phyloP scores from a whole-genome alignment of 2,797 vertebrate genomes.

The Mormyrus proboscirostris region DNA sequence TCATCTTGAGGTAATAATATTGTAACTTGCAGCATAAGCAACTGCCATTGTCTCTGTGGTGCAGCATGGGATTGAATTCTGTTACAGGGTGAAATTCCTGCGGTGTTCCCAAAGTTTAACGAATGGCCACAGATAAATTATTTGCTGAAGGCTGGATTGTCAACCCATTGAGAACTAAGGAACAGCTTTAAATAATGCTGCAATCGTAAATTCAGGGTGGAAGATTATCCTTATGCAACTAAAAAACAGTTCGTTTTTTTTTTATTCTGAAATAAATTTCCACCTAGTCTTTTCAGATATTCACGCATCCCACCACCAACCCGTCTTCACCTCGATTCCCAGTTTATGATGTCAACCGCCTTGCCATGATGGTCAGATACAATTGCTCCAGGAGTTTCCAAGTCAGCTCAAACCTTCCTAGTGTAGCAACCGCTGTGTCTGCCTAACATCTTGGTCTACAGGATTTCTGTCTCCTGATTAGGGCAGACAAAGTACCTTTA shows the following conservation, averaged over 20 bases:
- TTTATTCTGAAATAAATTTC: neutral
- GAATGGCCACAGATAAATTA: neutral
- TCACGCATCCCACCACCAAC: neutral
- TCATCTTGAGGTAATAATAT: conserved; percentile 49
- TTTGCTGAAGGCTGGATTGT: neutral
- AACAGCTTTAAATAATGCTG: neutral
- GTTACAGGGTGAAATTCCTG: conserved; percentile 18
- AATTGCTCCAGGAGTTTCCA: neutral
- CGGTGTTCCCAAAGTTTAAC: neutral
- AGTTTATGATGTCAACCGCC: neutral
- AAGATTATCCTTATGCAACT: neutral
- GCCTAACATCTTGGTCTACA: neutral
- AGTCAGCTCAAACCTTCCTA: neutral
- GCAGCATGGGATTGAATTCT: conserved; percentile 30
- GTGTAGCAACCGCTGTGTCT: neutral
- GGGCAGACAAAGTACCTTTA: neutral
- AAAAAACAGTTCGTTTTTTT: neutral
- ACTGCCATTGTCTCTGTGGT: conserved; percentile 26
- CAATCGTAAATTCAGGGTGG: neutral
- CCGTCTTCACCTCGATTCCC: neutral
- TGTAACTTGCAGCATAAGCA: conserved; percentile 35
- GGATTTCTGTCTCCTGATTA: neutral
- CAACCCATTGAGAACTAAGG: neutral
- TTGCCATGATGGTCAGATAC: neutral
- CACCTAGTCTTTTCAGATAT: neutral